Evolutionary conservation across 1,140 invertebrate species (phyloP), one percentile per base, ranked within the genome.

Genomic region (Neocloeon triangulifer): DNA sequence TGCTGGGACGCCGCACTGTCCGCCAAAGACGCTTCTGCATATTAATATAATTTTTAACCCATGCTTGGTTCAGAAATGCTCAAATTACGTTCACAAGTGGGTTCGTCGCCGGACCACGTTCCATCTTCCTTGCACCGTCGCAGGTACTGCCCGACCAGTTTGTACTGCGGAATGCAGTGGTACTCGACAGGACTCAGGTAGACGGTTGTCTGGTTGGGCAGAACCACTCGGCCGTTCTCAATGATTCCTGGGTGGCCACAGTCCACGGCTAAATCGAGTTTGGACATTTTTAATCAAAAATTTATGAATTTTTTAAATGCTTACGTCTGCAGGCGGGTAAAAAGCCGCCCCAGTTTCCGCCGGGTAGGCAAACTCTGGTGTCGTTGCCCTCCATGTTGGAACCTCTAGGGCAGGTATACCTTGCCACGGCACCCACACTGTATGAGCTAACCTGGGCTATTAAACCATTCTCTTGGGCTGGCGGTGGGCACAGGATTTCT

Each of bases 181-280:
- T 89, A 92, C 44, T 85, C 77, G 2, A 84, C 70, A 2, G 71
- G 67, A 33, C 76, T 76, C 5, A 72, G 73, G 43, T 76, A 89
- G 4, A 68, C 59, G 0, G 76, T 84, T 0, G 76, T 73, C 15
- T 73, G 70, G 42, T 91, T 88, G 22, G 81, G 68, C 6, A 84
- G 65, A 40, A 85, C 84, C 1, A 84, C 70, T 37, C 80, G 60
- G 0, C 81, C 82, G 47, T 88, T 86, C 30, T 81, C 73, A 28
- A 85, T 76, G 3, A 60, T 50, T 15, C 64, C 61, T 0, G 82
- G 82, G 33, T 72, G 62, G 26, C 70, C 73, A 46, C 84, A 88
- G 41, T 85, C 75, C 12, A 88, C 69, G 38, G 70, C 81, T 84
- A 48, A 15, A n/a, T n/a, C n/a, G n/a, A n/a, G n/a, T n/a, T n/a